A percentile compares a stretch with the other conserved stretches of the same genome.
Conservation (phyloP, 2,113 vertebrate genomes). For the Gadus macrocephalus region DNA sequence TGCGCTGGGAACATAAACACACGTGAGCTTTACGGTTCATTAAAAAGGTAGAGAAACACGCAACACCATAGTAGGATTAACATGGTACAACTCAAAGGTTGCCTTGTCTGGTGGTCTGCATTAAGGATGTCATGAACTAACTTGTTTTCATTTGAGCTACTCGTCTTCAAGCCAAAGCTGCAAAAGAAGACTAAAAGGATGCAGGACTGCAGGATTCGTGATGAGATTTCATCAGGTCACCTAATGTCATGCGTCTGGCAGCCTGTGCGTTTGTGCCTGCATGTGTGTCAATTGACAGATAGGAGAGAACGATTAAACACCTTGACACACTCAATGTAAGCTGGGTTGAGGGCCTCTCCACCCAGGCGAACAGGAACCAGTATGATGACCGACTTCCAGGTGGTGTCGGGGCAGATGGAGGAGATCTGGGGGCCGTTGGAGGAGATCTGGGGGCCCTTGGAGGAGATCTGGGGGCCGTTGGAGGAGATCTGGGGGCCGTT, state of each 20-base stretch:
- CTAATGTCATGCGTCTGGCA: background rate
- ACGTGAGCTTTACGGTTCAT: background rate
- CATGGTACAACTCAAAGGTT: no score
- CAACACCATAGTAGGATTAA: no score
- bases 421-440: constrained; percentile 37
- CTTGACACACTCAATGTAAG: constrained; percentile 87
- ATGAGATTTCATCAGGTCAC: no score
- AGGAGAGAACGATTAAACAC: constrained; percentile 51
- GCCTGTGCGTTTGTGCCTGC: background rate
- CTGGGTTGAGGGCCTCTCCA: constrained; percentile 84
- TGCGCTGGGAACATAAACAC: constrained; percentile 69
- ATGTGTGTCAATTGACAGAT: no score
- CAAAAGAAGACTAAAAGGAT: no score
- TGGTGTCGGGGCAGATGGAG: constrained; percentile 17
- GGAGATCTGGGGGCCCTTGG: constrained; percentile 13
- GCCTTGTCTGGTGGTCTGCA: no score
- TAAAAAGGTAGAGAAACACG: no score
- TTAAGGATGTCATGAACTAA: no score
- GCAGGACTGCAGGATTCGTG: no score
- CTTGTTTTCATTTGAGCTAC: no score
- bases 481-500: no score
- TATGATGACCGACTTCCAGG: constrained; percentile 83
- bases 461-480: constrained; percentile 37
- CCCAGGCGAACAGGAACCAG: constrained; percentile 88
- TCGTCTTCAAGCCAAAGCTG: no score